These are phyloP conservation scores for Oasisia sp. DNA, from an alignment of 2,888 invertebrate species.

Conservation along the genomic window DNA sequence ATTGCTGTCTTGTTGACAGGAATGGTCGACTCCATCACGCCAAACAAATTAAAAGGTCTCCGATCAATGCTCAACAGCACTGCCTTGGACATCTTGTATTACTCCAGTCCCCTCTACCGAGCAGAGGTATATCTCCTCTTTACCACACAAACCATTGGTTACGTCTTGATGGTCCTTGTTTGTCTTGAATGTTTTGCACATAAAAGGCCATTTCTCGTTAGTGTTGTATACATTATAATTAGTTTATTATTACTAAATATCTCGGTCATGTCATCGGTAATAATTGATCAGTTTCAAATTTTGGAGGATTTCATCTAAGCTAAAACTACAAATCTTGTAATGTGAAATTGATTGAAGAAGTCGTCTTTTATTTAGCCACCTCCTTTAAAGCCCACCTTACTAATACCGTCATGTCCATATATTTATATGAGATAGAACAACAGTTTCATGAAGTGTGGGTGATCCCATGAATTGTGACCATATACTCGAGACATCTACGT, in stretches of 20 bases:
- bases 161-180: background rate
- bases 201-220: background rate
- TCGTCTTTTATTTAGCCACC: too few species aligned
- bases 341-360: background rate
- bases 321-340: too few species aligned
- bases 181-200: background rate
- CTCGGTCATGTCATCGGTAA: background rate
- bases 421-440: too few species aligned
- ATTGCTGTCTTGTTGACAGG: conserved; percentile 59
- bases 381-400: too few species aligned
- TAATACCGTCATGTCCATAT: too few species aligned
- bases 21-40: conserved; percentile 76
- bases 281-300: background rate
- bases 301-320: too few species aligned
- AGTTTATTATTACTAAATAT: background rate
- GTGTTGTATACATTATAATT: background rate
- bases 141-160: background rate
- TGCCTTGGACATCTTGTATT: conserved; percentile 80
- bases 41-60: conserved; percentile 73
- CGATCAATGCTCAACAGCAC: conserved; percentile 75
- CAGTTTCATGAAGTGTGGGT: too few species aligned
- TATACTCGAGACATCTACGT: too few species aligned
- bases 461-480: too few species aligned
- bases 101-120: conserved; percentile 77
- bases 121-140: conserved; percentile 69